Base-by-base conservation (phyloP, 2,113 vertebrate genomes). In the Circaetus gallicus region DNA sequence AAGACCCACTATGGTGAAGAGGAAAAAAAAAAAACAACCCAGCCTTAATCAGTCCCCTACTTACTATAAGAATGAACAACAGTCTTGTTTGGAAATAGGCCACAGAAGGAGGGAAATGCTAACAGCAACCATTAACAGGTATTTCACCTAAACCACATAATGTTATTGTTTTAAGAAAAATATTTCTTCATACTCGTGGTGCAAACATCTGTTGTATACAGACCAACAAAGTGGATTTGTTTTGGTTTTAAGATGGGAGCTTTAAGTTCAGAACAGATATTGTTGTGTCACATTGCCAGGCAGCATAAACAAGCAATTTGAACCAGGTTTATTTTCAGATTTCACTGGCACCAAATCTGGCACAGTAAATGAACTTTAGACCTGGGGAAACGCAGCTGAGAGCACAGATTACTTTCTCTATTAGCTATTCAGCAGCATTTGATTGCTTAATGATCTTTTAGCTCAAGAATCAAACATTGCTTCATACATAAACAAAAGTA, bases 391-490 rank as follows among this genome's bases (percentile, higher is more conserved):
- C 9, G 63, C 71, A 86, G 82, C 55, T 0, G 25, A 88, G 56
- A 83, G 70, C 9, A 31, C 11, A 80, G 74, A 77, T 93, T 59
- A 62, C 50, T 66, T 94, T 90, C 74, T 91, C 22, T 31, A 86
- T 86, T 5, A 86, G 49, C 62, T 70, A 69, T 69, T 90, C 82
- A 96, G 63, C 66, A 88, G 67, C 55, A 80, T 86, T 94, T 78
- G 76, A 90, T 95, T 94, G 90, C 82, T 81, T 63, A 96, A 86
- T 7, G 50, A 61, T 85, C 90, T 96, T 88, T 66, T 79, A 85
- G 55, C 53, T 88, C 66, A 70, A 90, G 95, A 87, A 70, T 92
- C 88, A 92, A 97, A 92, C 63, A 88, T 62, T 96, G 71, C 90
- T 88, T 90, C 95, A 96, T 36, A 45, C 34, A 62, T 29, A 66